These are phyloP conservation scores for Drosophila busckii DNA, from an alignment of 1,140 invertebrate genomes.

Conservation along the genomic window DNA sequence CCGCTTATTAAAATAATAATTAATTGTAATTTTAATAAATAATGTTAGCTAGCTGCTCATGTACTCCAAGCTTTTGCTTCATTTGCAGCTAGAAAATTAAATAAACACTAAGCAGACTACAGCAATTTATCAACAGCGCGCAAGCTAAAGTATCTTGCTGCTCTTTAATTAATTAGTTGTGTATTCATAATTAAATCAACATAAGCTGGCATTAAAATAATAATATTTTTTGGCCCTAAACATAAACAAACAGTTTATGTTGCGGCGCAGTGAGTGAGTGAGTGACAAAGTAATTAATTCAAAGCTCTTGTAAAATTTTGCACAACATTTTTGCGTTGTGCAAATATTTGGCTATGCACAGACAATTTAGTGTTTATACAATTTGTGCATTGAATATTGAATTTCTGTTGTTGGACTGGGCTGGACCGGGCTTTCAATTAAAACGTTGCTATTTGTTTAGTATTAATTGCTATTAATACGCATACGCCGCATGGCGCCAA, in stretches of 20 bases:
- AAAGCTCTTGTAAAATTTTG: constrained; percentile 12
- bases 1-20: too few relatives aligned
- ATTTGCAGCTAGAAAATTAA: too few relatives aligned
- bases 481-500: constrained; percentile 34
- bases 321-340: constrained; percentile 22
- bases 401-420: constrained; percentile 13
- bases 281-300: constrained; percentile 67
- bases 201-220: constrained; percentile 21
- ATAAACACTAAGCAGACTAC: too few relatives aligned
- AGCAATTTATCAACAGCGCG: too few relatives aligned
- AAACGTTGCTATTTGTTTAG: constrained; percentile 63
- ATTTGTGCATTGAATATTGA: constrained; percentile 39
- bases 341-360: constrained; percentile 65
- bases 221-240: too few relatives aligned
- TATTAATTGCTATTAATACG: constrained; percentile 48
- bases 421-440: constrained; percentile 44
- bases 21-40: too few relatives aligned
- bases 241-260: constrained; percentile 1
- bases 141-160: constrained; percentile 10
- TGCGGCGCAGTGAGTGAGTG: constrained; percentile 36
- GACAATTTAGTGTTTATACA: constrained; percentile 54
- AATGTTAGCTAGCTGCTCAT: too few relatives aligned
- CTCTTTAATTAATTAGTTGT: constrained; percentile 62
- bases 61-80: too few relatives aligned
- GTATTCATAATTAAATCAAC: constrained; percentile 67